A percentile compares a stretch with the other conserved stretches of the same genome.
phyloP scores from a whole-genome alignment of 2,797 vertebrate genomes.

The Syngnathus acus region DNA sequence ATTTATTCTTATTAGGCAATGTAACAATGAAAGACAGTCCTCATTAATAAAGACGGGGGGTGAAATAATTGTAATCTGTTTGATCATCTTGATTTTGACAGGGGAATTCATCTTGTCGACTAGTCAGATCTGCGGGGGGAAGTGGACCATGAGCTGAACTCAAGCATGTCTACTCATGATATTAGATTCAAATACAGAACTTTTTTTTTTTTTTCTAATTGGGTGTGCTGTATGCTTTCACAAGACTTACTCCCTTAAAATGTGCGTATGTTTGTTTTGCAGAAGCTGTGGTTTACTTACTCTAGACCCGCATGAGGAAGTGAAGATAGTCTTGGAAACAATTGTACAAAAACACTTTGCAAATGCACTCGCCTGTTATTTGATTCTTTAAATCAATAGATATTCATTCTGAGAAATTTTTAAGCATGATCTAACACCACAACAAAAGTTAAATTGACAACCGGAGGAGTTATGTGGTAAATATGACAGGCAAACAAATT shows the following conservation, averaged over 20 bases:
- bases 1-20: constrained; percentile 78
- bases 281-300: constrained; percentile 68
- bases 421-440: background rate
- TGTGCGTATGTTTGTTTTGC: constrained; percentile 40
- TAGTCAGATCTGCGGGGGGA: constrained; percentile 67
- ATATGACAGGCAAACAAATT: background rate
- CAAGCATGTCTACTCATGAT: constrained; percentile 72
- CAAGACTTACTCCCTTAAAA: background rate
- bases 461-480: background rate
- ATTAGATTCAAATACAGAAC: constrained; percentile 53
- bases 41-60: constrained; percentile 79
- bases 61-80: constrained; percentile 83
- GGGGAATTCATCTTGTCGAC: constrained; percentile 77
- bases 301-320: constrained; percentile 59
- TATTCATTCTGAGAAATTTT: too few species aligned
- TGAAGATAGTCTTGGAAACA: constrained; percentile 15
- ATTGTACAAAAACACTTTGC: background rate
- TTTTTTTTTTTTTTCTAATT: background rate
- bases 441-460: background rate
- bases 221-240: background rate
- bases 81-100: constrained; percentile 79
- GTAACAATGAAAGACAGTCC: constrained; percentile 79
- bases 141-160: constrained; percentile 77
- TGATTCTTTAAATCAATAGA: constrained; percentile 21
- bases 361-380: constrained; percentile 52